phyloP scores from a whole-genome alignment of 1,140 invertebrate species.

The Drosophila sucinea region DNA sequence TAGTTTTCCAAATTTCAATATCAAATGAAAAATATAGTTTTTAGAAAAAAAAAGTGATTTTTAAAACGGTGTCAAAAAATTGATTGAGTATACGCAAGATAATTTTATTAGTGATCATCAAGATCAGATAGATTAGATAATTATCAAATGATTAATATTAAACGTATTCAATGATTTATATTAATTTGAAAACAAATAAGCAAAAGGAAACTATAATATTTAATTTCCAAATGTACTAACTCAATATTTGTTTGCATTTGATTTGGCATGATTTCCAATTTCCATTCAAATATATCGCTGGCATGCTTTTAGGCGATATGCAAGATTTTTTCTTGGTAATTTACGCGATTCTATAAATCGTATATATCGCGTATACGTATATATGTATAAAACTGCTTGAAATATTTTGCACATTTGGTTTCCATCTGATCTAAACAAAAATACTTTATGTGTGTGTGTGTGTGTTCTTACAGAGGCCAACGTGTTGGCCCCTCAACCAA shows the following conservation, averaged over 20 bases:
- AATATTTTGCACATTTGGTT: constrained; percentile 7
- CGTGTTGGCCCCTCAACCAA: constrained; percentile 2
- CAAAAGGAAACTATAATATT: too few relatives aligned
- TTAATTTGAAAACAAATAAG: neutral
- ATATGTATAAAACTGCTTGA: neutral
- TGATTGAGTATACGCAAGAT: too few relatives aligned
- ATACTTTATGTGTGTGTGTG: neutral
- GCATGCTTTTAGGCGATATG: constrained; percentile 54
- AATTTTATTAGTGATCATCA: too few relatives aligned
- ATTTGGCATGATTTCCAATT: neutral
- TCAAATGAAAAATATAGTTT: too few relatives aligned
- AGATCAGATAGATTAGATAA: neutral
- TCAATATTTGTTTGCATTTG: neutral
- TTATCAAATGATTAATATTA: neutral
- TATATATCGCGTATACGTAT: neutral
- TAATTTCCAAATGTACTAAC: too few relatives aligned
- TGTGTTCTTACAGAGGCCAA: constrained; percentile 1
- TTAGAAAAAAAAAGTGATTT: too few relatives aligned
- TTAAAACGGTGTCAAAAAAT: too few relatives aligned
- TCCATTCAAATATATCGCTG: constrained; percentile 24
- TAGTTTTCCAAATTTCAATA: too few relatives aligned
- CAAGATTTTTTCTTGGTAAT: neutral
- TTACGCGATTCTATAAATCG: too few relatives aligned
- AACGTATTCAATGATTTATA: neutral
- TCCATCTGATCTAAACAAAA: neutral